Conservation (phyloP, 2,888 invertebrate genomes). For the Tanaodytes sp. region DNA sequence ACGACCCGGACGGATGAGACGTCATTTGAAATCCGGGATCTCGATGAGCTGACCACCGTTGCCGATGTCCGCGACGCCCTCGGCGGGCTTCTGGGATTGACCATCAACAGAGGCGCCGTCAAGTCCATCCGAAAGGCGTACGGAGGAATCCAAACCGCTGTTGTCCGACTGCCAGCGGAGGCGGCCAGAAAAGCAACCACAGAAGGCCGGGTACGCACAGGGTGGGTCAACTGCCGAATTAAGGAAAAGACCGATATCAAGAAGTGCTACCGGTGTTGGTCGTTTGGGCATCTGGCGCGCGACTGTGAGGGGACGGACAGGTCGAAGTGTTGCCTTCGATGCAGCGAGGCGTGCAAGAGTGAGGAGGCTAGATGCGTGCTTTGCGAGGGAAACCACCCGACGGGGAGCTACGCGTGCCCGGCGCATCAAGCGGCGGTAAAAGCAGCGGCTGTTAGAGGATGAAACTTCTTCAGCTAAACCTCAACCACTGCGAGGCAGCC, state of each 20-base stretch:
- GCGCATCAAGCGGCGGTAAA: constrained; percentile 10
- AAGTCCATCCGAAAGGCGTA: constrained; percentile 20
- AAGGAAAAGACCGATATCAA: not conserved
- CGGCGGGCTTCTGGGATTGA: no score
- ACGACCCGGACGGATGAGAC: constrained; percentile 14
- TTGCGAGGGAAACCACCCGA: constrained; percentile 14
- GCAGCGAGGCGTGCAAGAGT: constrained; percentile 20
- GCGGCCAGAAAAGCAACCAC: constrained; percentile 2
- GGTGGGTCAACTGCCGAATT: constrained; percentile 21
- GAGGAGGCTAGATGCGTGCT: constrained; percentile 19
- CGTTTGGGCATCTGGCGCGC: constrained; percentile 14
- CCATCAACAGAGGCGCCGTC: not conserved
- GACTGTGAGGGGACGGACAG: constrained; percentile 13
- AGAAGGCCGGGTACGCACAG: constrained; percentile 6
- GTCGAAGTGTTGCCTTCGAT: constrained; percentile 24
- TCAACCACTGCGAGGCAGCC: constrained; percentile 45
- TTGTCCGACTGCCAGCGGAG: no score
- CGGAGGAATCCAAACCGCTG: constrained; percentile 12
- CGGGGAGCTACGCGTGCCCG: constrained; percentile 8
- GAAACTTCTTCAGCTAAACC: constrained; percentile 45
- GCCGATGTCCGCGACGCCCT: no score
- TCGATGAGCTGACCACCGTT: constrained; percentile 26
- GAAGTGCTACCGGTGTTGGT: constrained; percentile 5
- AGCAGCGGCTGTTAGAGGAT: constrained; percentile 15
- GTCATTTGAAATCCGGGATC: constrained; percentile 17